Evolutionary conservation across 2,797 vertebrate species (phyloP).

Genomic region (Neomorphus geoffroyi): DNA sequence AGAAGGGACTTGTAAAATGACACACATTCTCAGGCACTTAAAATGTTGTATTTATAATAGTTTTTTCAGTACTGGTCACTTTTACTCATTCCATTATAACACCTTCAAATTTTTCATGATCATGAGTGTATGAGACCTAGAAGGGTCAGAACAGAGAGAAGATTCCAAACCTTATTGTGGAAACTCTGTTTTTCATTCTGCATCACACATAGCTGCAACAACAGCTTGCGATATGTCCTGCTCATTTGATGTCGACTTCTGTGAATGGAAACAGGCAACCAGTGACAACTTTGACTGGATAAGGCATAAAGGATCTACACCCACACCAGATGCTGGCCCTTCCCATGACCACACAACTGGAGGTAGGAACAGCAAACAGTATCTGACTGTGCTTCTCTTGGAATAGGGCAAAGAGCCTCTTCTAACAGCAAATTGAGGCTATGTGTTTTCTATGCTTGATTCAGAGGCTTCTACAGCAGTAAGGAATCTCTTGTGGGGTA

Average conservation of each 20-base stretch:
- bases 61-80: neutral
- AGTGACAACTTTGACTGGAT: constrained; percentile 68
- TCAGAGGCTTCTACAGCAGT: neutral
- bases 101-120: neutral
- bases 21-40: neutral
- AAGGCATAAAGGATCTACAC: constrained; percentile 77
- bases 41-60: neutral
- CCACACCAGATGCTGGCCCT: constrained; percentile 77
- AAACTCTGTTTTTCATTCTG: constrained; percentile 67
- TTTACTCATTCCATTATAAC: neutral
- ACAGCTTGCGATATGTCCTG: constrained; percentile 74
- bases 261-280: constrained; percentile 82
- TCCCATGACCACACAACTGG: constrained; percentile 81
- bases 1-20: neutral
- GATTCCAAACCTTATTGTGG: neutral
- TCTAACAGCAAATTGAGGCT: neutral
- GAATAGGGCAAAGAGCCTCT: neutral
- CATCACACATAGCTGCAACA: neutral
- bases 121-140: neutral
- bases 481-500: neutral
- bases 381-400: neutral
- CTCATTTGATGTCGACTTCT: constrained; percentile 80
- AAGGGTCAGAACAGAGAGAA: neutral
- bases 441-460: neutral
- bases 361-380: constrained; percentile 19